A percentile compares a stretch with the other conserved stretches of the same genome.
These are phyloP conservation scores for Coptodon rendalli DNA, from an alignment of 2,113 vertebrate species.

Conservation along the genomic window DNA sequence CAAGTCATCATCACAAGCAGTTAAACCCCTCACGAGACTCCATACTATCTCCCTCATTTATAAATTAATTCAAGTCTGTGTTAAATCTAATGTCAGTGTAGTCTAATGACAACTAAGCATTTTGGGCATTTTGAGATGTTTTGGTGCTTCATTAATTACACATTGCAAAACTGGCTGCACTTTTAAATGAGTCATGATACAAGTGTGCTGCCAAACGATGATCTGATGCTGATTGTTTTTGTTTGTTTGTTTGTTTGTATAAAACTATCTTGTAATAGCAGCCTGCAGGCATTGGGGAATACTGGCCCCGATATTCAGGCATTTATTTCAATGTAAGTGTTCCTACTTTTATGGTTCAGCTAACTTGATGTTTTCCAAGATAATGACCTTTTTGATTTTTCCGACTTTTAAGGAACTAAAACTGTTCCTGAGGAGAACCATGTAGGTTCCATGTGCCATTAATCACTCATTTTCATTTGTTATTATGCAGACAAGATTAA, in stretches of 20 bases:
- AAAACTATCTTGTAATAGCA: background rate
- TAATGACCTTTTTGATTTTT: background rate
- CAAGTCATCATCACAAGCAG: background rate
- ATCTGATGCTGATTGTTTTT: background rate
- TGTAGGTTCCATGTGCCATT: background rate
- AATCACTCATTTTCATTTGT: background rate
- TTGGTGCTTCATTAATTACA: background rate
- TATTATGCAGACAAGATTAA: background rate
- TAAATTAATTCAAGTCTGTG: background rate
- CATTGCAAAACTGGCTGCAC: background rate
- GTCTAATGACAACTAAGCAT: background rate
- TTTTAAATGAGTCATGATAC: background rate
- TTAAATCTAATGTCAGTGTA: background rate
- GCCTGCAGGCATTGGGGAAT: accelerated
- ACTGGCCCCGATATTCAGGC: background rate
- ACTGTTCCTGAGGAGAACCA: background rate
- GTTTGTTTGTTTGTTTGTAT: background rate
- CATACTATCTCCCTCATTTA: background rate
- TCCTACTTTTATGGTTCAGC: background rate
- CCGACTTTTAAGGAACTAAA: background rate
- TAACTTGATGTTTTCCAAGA: background rate
- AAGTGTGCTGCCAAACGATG: background rate
- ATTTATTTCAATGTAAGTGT: background rate
- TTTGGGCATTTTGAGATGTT: background rate
- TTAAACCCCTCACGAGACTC: background rate